Base-by-base conservation (phyloP, 1,140 invertebrate genomes). In the Brachionus paranguensis region DNA sequence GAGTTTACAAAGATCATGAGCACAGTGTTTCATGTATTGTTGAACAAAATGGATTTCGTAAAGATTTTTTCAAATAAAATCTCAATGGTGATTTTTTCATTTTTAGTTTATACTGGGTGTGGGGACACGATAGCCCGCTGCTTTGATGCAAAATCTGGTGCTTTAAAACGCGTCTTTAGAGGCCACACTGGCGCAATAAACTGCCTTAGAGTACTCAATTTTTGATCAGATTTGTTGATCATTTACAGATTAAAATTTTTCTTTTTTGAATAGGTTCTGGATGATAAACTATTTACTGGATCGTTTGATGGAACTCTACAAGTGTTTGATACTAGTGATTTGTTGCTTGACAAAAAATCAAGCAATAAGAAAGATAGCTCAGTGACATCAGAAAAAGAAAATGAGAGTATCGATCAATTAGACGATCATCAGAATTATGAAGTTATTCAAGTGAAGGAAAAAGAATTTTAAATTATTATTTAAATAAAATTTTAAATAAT, bases 101-200 rank as follows among this genome's bases (percentile, higher is more conserved):
- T 86, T 24, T 12, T 86, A 91, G 91, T 91, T 14, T 91, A 88
- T 83, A 91, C 90, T 20, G 90, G 88, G 6, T 89, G 89, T 86
- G 90, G 89, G 0, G 90, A 91, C 85, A 85, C 86, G 6, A 65
- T 85, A 2, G 88, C 87, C 12, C 86, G 90, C 64, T 88, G 88
- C 55, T 91, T 87, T 86, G 90, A 91, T 86, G 88, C 91, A n/a
- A 91, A 91, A 86, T 90, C 90, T 17, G 91, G 90, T 53, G 86
- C 87, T 7, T 84, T 91, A 14, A 89, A 88, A 86, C 85, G 89
- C 20, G 86, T 86, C 3, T 90, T 90, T 85, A 85, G 86, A 45
- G 91, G 90, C 1, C 90, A 91, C 83, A 85, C 86, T 55, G 87
- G 86, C 11, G 87, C 89, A 17, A 87, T 91, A 29, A 90, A 89